Evolutionary conservation across 2,113 vertebrate species (phyloP), one percentile per base, ranked within the genome.

Genomic region (Poeciliopsis turrubarensis): DNA sequence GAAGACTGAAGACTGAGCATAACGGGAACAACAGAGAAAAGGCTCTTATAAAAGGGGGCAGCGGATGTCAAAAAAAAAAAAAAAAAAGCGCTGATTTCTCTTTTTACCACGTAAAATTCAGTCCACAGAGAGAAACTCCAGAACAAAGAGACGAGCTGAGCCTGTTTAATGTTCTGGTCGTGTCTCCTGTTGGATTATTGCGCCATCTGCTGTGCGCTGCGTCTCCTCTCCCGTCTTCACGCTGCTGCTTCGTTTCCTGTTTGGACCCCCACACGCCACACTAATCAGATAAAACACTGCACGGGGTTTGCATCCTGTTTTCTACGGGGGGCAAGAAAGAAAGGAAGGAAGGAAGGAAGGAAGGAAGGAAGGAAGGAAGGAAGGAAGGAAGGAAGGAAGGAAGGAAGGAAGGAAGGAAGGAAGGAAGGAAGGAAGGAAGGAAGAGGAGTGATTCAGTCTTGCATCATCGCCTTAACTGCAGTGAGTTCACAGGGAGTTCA

Each of bases 131-230:
- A 29, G 26, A 68, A 47, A 8, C 7, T 17, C 2, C 27, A 68
- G n/a, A 27, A 39, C 12, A n/a, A 25, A 64, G 39, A 62, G 17
- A 31, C 13, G 3, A n/a, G 12, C 32, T 26, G 2, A 1, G n/a
- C 32, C 19, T 41, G 25, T 71, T 60, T 29, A 54, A n/a, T 41
- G 19, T 41, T 60, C 68, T 10, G 26, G 54, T 60, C n/a, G 27
- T 61, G n/a, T 25, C 39, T 73, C 5, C 10, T 0, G 51, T 86
- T 73, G 32, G 72, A 75, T 87, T 63, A 77, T 84, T 41, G 74
- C 82, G 93, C 90, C 92, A 90, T 82, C 92, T 92, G 84, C 85
- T 90, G 92, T 72, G 26, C 65, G 54, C 57, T 37, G 2, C 29
- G 14, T 31, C 30, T 61, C 34, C 13, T 27, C 25, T 27, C 6